Conservation (phyloP, 2,113 vertebrate species). For the Struthio camelus region DNA sequence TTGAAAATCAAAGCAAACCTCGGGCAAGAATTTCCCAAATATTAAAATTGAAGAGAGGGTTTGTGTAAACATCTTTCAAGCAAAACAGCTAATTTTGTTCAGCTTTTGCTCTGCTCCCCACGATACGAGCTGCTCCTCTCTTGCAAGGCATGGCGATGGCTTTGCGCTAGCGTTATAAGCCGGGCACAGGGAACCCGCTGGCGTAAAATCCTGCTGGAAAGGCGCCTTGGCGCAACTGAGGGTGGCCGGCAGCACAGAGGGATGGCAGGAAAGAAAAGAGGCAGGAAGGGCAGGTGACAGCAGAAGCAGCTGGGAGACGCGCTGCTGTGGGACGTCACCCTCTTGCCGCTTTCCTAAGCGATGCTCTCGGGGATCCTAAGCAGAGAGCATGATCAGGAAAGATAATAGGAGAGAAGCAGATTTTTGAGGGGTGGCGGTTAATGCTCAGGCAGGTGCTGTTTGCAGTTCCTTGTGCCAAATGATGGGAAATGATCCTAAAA, state of each 20-base stretch:
- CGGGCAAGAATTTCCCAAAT: neutral
- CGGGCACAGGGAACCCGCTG: too few relatives aligned
- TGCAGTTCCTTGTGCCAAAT: neutral
- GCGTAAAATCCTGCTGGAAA: neutral
- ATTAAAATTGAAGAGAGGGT: neutral
- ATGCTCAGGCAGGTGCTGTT: too few relatives aligned
- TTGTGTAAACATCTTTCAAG: neutral
- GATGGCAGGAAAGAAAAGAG: neutral
- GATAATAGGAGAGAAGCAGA: accelerated
- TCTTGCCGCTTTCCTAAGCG: neutral
- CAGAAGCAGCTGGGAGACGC: accelerated
- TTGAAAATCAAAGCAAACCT: neutral
- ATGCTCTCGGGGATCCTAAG: neutral
- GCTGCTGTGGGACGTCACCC: neutral
- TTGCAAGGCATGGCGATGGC: too few relatives aligned
- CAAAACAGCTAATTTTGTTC: neutral
- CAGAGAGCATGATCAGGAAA: neutral
- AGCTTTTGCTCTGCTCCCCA: neutral
- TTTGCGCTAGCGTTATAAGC: too few relatives aligned
- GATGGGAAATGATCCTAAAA: neutral
- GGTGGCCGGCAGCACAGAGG: accelerated
- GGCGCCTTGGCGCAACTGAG: accelerated
- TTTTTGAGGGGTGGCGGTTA: neutral
- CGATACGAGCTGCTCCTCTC: neutral
- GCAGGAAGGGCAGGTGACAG: neutral